Base-by-base conservation (phyloP, 1,140 invertebrate genomes). In the Micrasema minimum region DNA sequence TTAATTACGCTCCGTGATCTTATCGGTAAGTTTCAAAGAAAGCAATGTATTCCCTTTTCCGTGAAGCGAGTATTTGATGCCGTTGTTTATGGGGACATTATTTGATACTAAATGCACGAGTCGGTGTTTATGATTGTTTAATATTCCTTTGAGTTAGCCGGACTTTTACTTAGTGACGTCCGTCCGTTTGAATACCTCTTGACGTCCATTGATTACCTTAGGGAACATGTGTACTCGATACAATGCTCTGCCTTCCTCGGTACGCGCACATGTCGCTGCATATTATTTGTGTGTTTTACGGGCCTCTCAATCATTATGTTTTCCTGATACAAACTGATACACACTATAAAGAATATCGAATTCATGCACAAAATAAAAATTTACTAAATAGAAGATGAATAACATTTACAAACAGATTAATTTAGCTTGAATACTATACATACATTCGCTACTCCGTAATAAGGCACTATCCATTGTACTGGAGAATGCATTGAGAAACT, bases 111-210 rank as follows among this genome's bases (percentile, higher is more conserved):
- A 48, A 64, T 59, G 55, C 37, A 41, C 37, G 55, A 59, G 43
- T 45, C 59, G 26, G 38, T 46, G 57, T 31, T 64, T 46, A 64
- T 64, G 22, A 46, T 64, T 46, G 43, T 46, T 64, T 48, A 64
- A 26, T 64, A 64, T 64, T 64, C 59, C 59, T 64, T 64, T 64
- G 59, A 64, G 59, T 64, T 26, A 26, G 59, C 59, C 59, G 59
- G 43, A 46, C 26, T 10, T 64, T 35, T 12, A 64, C n/a, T 20
- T 45, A 64, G 55, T 59, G 55, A 43, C 55, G 37, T 59, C 37
- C 55, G 38, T 59, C 55, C 55, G 55, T 38, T 18, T 18, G 55
- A 38, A 38, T 59, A n/a, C 55, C 35, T 41, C 22, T 38, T 35
- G 20, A 14, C 3, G 55, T 11, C 37, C 35, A 59, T 59, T 43